These are phyloP conservation scores for Tauraco erythrolophus DNA, from an alignment of 2,113 vertebrate species.

Conservation along the genomic window DNA sequence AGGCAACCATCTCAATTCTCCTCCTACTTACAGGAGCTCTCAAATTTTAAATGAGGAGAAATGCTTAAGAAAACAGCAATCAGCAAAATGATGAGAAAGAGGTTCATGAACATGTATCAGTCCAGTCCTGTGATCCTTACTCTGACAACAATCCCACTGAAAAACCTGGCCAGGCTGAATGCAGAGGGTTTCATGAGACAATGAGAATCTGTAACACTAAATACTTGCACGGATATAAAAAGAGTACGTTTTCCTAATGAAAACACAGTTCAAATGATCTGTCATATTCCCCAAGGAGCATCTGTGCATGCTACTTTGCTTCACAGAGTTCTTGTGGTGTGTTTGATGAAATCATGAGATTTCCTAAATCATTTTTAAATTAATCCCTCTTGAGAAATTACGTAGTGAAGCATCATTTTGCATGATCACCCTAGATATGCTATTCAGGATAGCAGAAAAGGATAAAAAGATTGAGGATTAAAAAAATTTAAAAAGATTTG, in stretches of 20 bases:
- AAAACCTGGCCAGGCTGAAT: not conserved
- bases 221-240: not conserved
- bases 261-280: not conserved
- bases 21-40: not conserved
- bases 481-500: not conserved
- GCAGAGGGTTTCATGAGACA: not conserved
- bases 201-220: not conserved
- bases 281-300: not conserved
- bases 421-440: not conserved
- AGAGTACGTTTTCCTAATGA: not conserved
- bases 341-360: not conserved
- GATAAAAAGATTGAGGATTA: not conserved
- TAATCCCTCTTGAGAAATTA: not conserved
- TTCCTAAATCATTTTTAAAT: constrained; percentile 6
- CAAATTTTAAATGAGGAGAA: not conserved
- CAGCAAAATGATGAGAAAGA: not conserved
- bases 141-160: not conserved
- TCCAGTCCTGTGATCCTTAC: not conserved
- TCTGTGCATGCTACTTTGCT: not conserved
- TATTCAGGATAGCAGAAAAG: not conserved
- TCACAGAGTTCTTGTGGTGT: not conserved
- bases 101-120: accelerated
- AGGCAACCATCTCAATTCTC: not conserved
- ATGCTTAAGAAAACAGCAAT: not conserved
- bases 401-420: not conserved